Evolutionary conservation across 2,888 invertebrate species (phyloP), one percentile per base, ranked within the genome.

Genomic region (Dolichomitus sp.): DNA sequence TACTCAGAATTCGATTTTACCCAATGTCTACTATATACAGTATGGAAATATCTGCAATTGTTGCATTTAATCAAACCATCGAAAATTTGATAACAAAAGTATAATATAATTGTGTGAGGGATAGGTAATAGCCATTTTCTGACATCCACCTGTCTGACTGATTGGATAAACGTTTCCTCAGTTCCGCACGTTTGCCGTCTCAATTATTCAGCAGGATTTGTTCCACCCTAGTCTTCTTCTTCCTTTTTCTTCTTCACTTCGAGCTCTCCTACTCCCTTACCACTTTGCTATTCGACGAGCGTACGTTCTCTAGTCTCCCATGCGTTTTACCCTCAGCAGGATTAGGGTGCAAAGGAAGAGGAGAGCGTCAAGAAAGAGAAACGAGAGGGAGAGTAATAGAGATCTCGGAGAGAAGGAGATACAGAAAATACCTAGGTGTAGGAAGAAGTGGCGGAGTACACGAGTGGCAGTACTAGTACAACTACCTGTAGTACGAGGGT

Each of bases 181-280:
- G 79, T 82, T 85, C 80, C 79, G 78, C 86, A 85, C 84, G 83
- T 83, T 83, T 74, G 63, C 73, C 80, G 74, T 80, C 84, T 86
- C 85, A 86, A 86, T 86, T 86, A 86, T 86, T 86, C 84, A 86
- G 81, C 78, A 81, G 83, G 85, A 86, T 86, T 86, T 84, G 80
- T 84, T 81, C 79, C 77, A 68, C 61, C 69, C 63, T 73, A 57
- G 52, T 30, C 73, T 54, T 45, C 61, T 68, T 23, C 65, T 37
- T 74, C 63, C 69, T 52, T 66, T 45, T 81, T 52, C 40, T 76
- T 48, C 63, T 54, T 11, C 65, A 40, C 66, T 72, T 27, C 45
- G n/a, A 45, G 40, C 42, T 45, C 52, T 42, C 14, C 54, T 52
- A 19, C 40, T 59, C 74, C 77, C 75, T 76, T 81, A 63, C 68